Base-by-base conservation (phyloP, 2,113 vertebrate genomes). In the Lepus europaeus region DNA sequence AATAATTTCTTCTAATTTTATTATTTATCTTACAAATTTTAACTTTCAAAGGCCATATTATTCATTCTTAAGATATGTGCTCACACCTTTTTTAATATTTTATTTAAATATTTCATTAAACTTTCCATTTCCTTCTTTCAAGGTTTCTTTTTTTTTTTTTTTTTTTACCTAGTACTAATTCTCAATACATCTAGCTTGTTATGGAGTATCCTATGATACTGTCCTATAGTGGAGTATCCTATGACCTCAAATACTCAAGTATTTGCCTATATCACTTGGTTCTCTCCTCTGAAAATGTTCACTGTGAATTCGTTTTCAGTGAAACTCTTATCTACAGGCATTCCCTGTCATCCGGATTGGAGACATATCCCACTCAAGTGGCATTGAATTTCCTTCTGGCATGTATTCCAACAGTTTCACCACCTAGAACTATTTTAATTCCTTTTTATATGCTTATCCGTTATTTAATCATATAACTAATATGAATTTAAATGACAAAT, bases 401-500 rank as follows among this genome's bases (percentile, higher is more conserved):
- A 70, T 23, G 31, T 22, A 79, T 94, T 79, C 45, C n/a, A 84
- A 14, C 1, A 11, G 3, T 53, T 82, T 91, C 81, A 87, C 13
- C 7, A 81, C 36, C 9, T 36, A 76, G 22, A 6, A 27, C 13
- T 16, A 84, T 77, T 68, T 78, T 89, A 33, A 91, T 87, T 17
- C 3, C 73, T 27, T 49, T 86, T 92, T 82, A 81, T 22, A 69
- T 81, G 6, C 17, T 86, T 36, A 69, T 59, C 16, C 5, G 22
- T 73, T 87, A 3, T 77, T 61, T 88, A 27, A 76, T 7, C 56
- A 79, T 14, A 27, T 77, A 11, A 77, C 59, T 85, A 87, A 81
- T 45, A 72, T 61, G 31, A 95, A 74, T 79, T 93, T 74, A 83
- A 93, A 87, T 91, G 59, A 82, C 69, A 83, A 91, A 49, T 90